A percentile compares a stretch with the other conserved stretches of the same genome.
Conservation (phyloP, 2,888 invertebrate genomes). For the Tinea trinotella region DNA sequence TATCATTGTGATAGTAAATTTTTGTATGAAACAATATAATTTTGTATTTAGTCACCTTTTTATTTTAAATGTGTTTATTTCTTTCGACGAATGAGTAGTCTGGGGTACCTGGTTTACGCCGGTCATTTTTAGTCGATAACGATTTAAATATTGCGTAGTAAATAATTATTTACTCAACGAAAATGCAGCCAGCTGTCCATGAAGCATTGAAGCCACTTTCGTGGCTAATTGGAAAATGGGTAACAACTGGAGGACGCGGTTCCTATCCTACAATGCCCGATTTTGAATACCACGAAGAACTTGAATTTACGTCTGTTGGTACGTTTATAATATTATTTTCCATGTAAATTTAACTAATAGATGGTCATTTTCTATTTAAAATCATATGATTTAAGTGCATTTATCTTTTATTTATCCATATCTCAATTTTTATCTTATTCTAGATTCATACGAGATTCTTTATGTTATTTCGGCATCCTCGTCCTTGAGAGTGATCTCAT, state of each 20-base stretch:
- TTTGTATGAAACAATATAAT: no score
- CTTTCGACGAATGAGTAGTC: no score
- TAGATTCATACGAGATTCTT: no score
- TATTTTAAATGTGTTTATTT: no score
- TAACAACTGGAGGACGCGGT: slow-evolving; percentile 62
- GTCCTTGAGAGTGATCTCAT: neutral
- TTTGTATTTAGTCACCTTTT: no score
- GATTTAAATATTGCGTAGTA: neutral
- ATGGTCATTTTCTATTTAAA: neutral
- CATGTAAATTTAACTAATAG: neutral
- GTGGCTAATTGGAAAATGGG: slow-evolving; percentile 76
- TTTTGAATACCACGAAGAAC: slow-evolving; percentile 70
- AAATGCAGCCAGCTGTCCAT: slow-evolving; percentile 30
- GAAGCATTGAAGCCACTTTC: slow-evolving; percentile 67
- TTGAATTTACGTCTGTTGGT: slow-evolving; percentile 69
- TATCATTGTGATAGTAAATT: no score
- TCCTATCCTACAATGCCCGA: slow-evolving; percentile 70
- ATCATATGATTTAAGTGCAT: neutral
- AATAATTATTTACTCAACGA: neutral
- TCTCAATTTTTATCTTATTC: neutral
- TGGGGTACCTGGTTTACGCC: neutral
- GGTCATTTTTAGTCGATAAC: neutral
- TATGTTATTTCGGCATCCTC: neutral
- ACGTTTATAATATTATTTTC: slow-evolving; percentile 23
- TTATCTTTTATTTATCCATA: neutral